A percentile compares a stretch with the other conserved stretches of the same genome.
Conservation (phyloP, 2,113 vertebrate genomes). For the Myiozetetes cayanensis region DNA sequence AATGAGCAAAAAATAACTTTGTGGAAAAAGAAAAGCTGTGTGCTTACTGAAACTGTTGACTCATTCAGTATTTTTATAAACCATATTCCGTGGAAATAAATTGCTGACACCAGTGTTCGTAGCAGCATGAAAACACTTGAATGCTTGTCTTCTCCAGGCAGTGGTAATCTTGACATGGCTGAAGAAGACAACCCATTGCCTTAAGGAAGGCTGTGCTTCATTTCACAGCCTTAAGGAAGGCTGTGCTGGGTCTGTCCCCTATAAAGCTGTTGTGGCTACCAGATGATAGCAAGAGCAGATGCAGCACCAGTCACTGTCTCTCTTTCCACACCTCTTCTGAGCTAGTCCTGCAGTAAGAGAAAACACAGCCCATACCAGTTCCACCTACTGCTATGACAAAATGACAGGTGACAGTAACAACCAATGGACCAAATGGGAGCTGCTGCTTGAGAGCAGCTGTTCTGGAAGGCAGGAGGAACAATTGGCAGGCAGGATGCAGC, state of each 20-base stretch:
- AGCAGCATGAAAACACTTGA: too few relatives aligned
- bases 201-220: background rate
- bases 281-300: background rate
- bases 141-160: too few relatives aligned
- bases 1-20: background rate
- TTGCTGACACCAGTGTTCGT: too few relatives aligned
- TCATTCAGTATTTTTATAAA: too few relatives aligned
- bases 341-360: background rate
- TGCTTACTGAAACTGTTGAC: background rate
- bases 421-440: background rate
- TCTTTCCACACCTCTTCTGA: background rate
- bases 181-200: too few relatives aligned
- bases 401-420: background rate
- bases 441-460: background rate
- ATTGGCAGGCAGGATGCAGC: background rate
- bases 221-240: background rate
- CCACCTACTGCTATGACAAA: background rate
- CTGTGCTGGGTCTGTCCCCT: background rate
- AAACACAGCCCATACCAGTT: background rate
- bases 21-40: background rate
- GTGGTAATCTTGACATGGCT: too few relatives aligned
- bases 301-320: background rate
- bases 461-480: background rate
- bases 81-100: too few relatives aligned
- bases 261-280: background rate